Conservation (phyloP, 2,797 vertebrate species). For the Darevskia mixta region DNA sequence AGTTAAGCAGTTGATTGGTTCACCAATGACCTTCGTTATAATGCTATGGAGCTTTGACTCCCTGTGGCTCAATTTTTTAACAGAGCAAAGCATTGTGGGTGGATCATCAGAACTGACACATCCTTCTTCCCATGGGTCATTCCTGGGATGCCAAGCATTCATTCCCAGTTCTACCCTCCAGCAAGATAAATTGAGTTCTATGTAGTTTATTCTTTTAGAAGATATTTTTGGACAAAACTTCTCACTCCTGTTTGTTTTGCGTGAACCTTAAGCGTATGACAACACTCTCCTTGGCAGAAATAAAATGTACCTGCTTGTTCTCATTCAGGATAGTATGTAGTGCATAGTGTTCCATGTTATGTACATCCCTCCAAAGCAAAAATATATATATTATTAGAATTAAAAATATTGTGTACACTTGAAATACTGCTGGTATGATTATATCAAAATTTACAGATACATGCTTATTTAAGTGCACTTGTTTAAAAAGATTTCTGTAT, state of each 20-base stretch:
- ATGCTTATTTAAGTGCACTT: background rate
- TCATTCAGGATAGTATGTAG: background rate
- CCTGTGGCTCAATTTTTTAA: background rate
- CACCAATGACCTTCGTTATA: constrained; percentile 13
- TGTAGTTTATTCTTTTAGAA: background rate
- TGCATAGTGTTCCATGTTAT: background rate
- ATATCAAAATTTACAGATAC: background rate
- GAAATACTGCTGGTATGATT: constrained; percentile 6
- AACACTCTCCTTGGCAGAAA: background rate
- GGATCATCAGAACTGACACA: background rate
- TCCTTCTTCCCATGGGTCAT: background rate
- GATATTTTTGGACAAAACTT: background rate
- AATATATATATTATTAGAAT: background rate
- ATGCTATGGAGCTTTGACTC: constrained; percentile 25
- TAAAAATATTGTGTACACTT: background rate
- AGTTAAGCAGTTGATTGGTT: background rate
- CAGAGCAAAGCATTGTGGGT: background rate
- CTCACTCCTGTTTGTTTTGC: background rate
- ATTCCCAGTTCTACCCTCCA: background rate
- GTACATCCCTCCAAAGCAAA: background rate
- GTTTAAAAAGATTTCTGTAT: background rate
- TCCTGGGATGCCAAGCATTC: background rate
- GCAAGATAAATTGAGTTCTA: background rate
- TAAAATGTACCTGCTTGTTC: background rate
- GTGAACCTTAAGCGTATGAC: background rate